phyloP scores from a whole-genome alignment of 2,113 vertebrate genomes.

The Corydoras maculifer region DNA sequence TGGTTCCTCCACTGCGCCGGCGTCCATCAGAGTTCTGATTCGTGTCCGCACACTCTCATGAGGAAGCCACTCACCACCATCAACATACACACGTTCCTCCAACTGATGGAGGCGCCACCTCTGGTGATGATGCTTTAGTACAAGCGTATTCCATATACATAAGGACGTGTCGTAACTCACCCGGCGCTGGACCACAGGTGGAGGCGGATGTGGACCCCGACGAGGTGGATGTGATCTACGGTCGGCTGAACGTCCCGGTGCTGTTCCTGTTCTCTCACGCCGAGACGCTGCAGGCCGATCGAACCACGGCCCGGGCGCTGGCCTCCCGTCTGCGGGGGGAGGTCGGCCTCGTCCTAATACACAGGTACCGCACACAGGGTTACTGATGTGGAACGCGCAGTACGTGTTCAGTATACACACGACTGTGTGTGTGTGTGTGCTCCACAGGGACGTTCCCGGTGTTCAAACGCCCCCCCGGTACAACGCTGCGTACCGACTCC shows the following conservation, averaged over 20 bases:
- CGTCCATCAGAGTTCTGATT: conserved; percentile 48
- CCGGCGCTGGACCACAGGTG: conserved; percentile 54
- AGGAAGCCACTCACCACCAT: conserved; percentile 71
- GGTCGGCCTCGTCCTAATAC: conserved; percentile 77
- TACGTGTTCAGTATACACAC: conserved; percentile 9
- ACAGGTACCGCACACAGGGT: conserved; percentile 62
- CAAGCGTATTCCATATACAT: background rate
- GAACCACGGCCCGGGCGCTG: conserved; percentile 70
- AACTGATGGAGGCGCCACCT: conserved; percentile 82
- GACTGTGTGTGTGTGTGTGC: conserved; percentile 1
- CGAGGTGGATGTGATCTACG: conserved; percentile 67
- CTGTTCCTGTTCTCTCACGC: conserved; percentile 81
- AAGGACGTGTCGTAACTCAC: no score
- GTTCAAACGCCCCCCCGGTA: conserved; percentile 57
- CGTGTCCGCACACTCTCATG: conserved; percentile 75
- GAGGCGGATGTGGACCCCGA: conserved; percentile 77
- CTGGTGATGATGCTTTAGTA: conserved; percentile 62
- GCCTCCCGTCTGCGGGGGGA: conserved; percentile 82
- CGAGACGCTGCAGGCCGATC: conserved; percentile 72
- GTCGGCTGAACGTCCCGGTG: conserved; percentile 78
- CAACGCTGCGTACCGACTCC: conserved; percentile 63
- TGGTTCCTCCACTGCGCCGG: conserved; percentile 80
- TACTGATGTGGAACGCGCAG: background rate
- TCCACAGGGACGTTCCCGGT: conserved; percentile 53
- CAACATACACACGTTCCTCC: conserved; percentile 82